Conservation (phyloP, 1,140 invertebrate species). For the Conopomorpha cramerella region DNA sequence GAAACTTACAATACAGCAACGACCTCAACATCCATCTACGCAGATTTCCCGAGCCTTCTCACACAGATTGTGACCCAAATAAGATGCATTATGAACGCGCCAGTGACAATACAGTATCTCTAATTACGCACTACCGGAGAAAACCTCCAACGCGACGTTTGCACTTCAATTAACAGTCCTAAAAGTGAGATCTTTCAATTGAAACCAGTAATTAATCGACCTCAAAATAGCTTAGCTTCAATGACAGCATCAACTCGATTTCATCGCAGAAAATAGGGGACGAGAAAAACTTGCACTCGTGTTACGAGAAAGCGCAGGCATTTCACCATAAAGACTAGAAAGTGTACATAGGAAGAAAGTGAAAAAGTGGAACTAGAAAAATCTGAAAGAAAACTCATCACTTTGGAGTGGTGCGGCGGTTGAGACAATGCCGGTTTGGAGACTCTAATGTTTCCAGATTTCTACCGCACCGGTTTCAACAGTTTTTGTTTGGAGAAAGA, state of each 20-base stretch:
- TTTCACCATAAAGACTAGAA: constrained; percentile 57
- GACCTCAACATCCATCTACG: constrained; percentile 53
- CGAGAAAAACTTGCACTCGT: constrained; percentile 55
- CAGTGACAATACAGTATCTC: no score
- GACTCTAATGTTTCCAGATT: constrained; percentile 25
- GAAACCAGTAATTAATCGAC: neutral
- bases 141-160: no score
- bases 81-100: no score
- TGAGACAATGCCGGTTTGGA: constrained; percentile 27
- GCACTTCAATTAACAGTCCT: neutral
- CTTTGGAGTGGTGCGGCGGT: no score
- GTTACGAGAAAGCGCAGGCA: constrained; percentile 52
- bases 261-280: constrained; percentile 36
- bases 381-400: no score
- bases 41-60: constrained; percentile 53
- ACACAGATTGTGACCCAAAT: constrained; percentile 41
- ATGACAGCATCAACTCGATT: constrained; percentile 41
- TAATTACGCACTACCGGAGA: no score
- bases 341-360: constrained; percentile 58
- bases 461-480: constrained; percentile 32
- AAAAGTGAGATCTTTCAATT: neutral
- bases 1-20: constrained; percentile 55
- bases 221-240: constrained; percentile 7
- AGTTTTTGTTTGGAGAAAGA: constrained; percentile 48
- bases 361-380: constrained; percentile 53